Base-by-base conservation (phyloP, 2,888 invertebrate species). In the Hetaerina titia region DNA sequence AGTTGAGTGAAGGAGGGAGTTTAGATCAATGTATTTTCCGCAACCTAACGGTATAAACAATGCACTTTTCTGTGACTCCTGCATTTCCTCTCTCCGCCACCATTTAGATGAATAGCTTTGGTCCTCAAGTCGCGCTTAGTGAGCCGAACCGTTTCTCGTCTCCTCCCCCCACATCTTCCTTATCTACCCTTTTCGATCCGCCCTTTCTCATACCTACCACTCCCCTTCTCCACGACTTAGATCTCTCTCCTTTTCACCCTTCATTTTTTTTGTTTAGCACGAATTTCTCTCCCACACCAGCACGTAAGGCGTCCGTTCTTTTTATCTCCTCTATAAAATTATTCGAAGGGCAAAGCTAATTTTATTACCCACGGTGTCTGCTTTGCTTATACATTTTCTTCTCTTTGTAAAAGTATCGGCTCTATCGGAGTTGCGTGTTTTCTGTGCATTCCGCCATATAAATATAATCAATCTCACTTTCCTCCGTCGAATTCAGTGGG, bases 361-460 rank as follows among this genome's bases (percentile, higher is more conserved):
- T 89, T 89, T 89, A 81, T 81, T 81, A 81, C 81, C 81, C 81
- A 25, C 81, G 81, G 81, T 31, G 81, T 81, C 31, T 81, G 25
- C 31, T 81, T 11, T 22, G 31, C 22, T 81, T 81, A 81, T 81
- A 81, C 31, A 8, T 81, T 81, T 81, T 22, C n/a, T 69, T 31
- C 31, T 81, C 81, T 81, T 81, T 81, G 25, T 11, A 13, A 22
- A 13, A 13, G 81, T 31, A 81, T 81, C 81, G 5, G 13, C 31
- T n/a, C 31, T 81, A 81, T 81, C 81, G 31, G 13, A 15, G 81
- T 81, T 81, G 81, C 81, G 81, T 81, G 81, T 31, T 81, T 31
- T 31, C 31, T 25, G 22, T 81, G 81, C 81, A 81, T 25, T 31
- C 13, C 25, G 8, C 15, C 9, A 81, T 81, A 31, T 25, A 31